phyloP scores from a whole-genome alignment of 92 coral and sea anemone species.

The Diadumene lineata region DNA sequence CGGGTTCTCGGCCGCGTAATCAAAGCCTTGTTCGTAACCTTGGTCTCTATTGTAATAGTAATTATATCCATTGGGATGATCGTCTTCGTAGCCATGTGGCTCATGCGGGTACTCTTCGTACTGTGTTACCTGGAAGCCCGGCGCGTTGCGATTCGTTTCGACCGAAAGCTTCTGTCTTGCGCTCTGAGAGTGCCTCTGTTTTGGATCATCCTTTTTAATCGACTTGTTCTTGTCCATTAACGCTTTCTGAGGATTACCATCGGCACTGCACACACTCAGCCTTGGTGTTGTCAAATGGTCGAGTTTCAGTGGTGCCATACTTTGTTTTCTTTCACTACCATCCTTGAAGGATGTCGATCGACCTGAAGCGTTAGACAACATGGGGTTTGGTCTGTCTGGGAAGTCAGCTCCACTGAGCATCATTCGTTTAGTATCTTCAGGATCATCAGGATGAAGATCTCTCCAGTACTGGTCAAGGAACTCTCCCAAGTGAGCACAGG shows the following conservation, averaged over 20 bases:
- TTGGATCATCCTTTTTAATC: constrained; percentile 12
- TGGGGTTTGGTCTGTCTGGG: constrained; percentile 46
- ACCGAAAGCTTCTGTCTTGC: constrained; percentile 12
- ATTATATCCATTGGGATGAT: constrained; percentile 33
- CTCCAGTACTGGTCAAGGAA: constrained; percentile 98
- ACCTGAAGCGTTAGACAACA: constrained; percentile 23
- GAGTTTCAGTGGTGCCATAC: constrained; percentile 39
- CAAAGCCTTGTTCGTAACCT: constrained; percentile 51
- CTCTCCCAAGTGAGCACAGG: constrained; percentile 92
- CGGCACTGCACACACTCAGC: constrained; percentile 29
- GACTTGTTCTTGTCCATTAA: constrained; percentile 9
- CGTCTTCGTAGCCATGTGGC: constrained; percentile 38
- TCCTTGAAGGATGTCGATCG: constrained; percentile 8
- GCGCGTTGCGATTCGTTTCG: constrained; percentile 13
- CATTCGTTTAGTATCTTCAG: constrained; percentile 54
- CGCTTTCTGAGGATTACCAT: constrained; percentile 5
- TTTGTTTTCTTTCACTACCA: constrained; percentile 29
- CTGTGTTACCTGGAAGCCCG: constrained; percentile 27
- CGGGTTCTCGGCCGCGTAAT: constrained; percentile 47
- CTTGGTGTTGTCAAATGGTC: constrained; percentile 28
- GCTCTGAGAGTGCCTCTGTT: constrained; percentile 11
- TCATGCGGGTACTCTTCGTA: constrained; percentile 35
- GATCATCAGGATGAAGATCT: constrained; percentile 75
- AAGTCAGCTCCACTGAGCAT: constrained; percentile 43
- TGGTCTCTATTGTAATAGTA: constrained; percentile 33